Evolutionary conservation across 2,797 vertebrate species (phyloP).

Genomic region (Sciurus vulgaris): DNA sequence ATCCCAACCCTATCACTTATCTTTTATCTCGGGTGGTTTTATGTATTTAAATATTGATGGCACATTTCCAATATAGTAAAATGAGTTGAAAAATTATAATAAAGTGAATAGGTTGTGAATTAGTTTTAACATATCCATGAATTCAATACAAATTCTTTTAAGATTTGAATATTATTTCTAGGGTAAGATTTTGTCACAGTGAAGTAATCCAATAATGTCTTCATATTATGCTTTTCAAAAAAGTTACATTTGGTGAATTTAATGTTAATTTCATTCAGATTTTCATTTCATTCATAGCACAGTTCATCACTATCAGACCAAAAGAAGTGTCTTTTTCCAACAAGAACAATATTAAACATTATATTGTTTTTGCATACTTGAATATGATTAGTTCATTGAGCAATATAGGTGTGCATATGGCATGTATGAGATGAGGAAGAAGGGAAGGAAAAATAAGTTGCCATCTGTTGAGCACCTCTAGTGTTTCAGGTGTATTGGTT

Average conservation of each 20-base stretch:
- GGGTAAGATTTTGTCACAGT: conserved; percentile 13
- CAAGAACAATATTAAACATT: not conserved
- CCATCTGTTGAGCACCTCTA: not conserved
- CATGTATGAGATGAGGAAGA: not conserved
- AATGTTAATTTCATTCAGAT: not conserved
- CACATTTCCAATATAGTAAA: conserved; percentile 33
- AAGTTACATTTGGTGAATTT: conserved; percentile 8
- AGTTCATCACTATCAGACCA: not conserved
- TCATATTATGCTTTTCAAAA: conserved; percentile 1
- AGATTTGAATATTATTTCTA: conserved; percentile 58
- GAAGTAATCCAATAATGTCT: not conserved
- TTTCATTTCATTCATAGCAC: not conserved
- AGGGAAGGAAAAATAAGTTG: not conserved
- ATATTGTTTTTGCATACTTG: not conserved
- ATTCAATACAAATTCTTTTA: conserved; percentile 29
- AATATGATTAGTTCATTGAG: not conserved
- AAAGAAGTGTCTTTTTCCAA: conserved; percentile 40
- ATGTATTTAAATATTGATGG: conserved; percentile 13
- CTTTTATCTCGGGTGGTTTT: not conserved
- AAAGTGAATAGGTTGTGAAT: not conserved
- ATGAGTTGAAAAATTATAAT: conserved; percentile 24
- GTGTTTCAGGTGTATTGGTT: not conserved
- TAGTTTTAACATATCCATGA: not conserved
- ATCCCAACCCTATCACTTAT: not conserved
- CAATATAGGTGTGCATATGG: not conserved